phyloP scores from a whole-genome alignment of 1,140 invertebrate genomes.

The Drosophila kepulauana region DNA sequence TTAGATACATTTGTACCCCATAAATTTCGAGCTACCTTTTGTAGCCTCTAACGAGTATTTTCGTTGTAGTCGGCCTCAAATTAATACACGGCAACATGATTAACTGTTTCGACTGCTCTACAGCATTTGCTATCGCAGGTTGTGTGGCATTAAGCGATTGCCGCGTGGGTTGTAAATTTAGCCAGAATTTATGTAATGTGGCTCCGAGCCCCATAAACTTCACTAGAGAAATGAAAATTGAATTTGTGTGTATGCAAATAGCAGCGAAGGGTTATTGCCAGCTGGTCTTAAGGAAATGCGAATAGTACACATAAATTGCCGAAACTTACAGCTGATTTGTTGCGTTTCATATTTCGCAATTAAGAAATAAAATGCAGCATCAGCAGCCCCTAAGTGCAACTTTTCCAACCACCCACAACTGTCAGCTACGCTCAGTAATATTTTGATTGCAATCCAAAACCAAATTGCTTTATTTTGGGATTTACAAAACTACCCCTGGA shows the following conservation, averaged over 20 bases:
- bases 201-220: background rate
- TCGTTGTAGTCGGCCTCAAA: slow-evolving; percentile 10
- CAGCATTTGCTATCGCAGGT: slow-evolving; percentile 4
- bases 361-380: slow-evolving; percentile 27
- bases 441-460: slow-evolving; percentile 38
- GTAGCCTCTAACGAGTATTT: background rate
- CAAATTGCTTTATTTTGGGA: slow-evolving; percentile 63
- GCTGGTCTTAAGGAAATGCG: background rate
- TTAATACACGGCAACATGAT: slow-evolving; percentile 45
- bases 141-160: slow-evolving; percentile 9
- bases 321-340: background rate
- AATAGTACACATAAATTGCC: background rate
- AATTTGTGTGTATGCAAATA: background rate
- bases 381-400: slow-evolving; percentile 40
- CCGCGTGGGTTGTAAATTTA: slow-evolving; percentile 2
- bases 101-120: slow-evolving; percentile 17
- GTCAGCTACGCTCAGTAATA: background rate
- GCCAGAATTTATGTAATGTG: slow-evolving; percentile 30
- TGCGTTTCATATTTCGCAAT: slow-evolving; percentile 28
- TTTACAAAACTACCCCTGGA: slow-evolving; percentile 49
- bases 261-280: background rate
- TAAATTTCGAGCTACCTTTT: slow-evolving; percentile 24
- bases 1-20: slow-evolving; percentile 35
- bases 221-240: slow-evolving; percentile 1
- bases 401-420: slow-evolving; percentile 23